Conservation (phyloP, 2,888 invertebrate genomes). For the Lochmaea capreae region DNA sequence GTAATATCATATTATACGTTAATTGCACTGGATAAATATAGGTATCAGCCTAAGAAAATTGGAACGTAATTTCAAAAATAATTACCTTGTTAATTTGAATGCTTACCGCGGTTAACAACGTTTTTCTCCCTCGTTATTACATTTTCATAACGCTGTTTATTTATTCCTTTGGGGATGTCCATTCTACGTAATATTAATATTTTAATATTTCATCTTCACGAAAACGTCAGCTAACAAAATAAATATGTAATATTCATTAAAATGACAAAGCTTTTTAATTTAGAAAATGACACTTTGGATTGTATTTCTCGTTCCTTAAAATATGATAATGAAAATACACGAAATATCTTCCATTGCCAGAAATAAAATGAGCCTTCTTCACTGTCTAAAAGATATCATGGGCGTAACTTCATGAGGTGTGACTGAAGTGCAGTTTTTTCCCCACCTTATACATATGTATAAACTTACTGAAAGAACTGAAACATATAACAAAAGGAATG, state of each 20-base stretch:
- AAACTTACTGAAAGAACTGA: not conserved
- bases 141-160: not conserved
- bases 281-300: conserved; percentile 21
- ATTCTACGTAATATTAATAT: not conserved
- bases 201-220: not conserved
- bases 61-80: not conserved
- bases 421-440: no score
- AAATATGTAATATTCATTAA: conserved; percentile 29
- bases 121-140: not conserved
- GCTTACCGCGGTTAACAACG: not conserved
- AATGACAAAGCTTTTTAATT: conserved; percentile 25
- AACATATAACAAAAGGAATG: no score
- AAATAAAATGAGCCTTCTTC: conserved; percentile 8
- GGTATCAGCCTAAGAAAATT: not conserved
- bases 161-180: not conserved
- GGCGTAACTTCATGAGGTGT: not conserved
- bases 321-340: conserved; percentile 27
- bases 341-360: conserved; percentile 25
- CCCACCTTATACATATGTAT: not conserved
- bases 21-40: no score
- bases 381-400: conserved; percentile 14
- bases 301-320: conserved; percentile 18
- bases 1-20: no score
- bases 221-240: conserved; percentile 5
- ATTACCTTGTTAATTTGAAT: not conserved